These are phyloP conservation scores for Bungarus multicinctus DNA, from an alignment of 2,113 vertebrate genomes.

Conservation along the genomic window DNA sequence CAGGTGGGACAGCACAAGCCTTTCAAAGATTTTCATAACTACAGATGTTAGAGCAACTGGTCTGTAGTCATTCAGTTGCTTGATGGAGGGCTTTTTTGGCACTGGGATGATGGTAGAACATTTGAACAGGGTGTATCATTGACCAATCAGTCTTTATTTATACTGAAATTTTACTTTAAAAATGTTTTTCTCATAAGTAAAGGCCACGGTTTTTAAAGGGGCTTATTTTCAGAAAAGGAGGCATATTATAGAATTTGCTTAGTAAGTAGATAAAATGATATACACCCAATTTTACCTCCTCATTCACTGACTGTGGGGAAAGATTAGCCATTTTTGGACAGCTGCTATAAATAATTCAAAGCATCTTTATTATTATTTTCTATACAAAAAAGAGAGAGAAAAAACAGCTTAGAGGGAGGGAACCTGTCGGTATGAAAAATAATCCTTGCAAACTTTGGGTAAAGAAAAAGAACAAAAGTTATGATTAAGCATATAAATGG, in stretches of 20 bases:
- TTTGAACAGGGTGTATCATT: not conserved
- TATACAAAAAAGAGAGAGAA: not conserved
- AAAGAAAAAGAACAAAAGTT: slow-evolving; percentile 50
- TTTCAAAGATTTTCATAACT: too few relatives aligned
- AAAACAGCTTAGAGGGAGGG: not conserved
- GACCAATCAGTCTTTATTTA: not conserved
- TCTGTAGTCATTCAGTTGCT: too few relatives aligned
- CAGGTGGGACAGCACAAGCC: too few relatives aligned
- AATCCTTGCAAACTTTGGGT: slow-evolving; percentile 47
- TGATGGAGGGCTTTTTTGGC: too few relatives aligned
- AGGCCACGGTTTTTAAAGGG: not conserved
- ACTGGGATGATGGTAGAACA: too few relatives aligned
- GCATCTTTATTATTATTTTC: slow-evolving; percentile 17
- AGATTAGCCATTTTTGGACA: slow-evolving; percentile 35
- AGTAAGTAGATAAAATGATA: slow-evolving; percentile 31
- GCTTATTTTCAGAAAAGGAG: not conserved
- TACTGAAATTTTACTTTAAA: not conserved
- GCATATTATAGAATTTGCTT: not conserved
- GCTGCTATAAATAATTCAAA: slow-evolving; percentile 58
- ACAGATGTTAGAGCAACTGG: too few relatives aligned
- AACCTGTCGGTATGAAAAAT: slow-evolving; percentile 62
- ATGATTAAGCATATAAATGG: slow-evolving; percentile 63
- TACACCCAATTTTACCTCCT: not conserved
- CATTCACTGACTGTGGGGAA: slow-evolving; percentile 19
- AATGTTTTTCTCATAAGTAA: not conserved